Percentiles rank a stretch among this genome's conserved stretches.
phyloP scores from a whole-genome alignment of 1,140 invertebrate species.

The Scaptomyza graminum region DNA sequence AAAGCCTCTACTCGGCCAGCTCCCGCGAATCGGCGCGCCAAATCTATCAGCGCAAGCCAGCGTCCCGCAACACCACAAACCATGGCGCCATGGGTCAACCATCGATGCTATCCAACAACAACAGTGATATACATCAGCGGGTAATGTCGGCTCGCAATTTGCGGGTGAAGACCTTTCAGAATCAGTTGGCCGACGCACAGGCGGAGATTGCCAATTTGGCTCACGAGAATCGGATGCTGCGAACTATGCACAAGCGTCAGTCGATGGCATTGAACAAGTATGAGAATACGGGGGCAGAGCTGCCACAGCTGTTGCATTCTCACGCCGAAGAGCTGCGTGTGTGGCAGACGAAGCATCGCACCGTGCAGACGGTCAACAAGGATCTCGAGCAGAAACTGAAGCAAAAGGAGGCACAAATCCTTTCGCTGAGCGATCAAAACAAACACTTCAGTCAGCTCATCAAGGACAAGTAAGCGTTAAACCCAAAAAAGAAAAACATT shows the following conservation, averaged over 20 bases:
- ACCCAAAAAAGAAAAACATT: not conserved
- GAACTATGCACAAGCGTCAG: conserved; percentile 90
- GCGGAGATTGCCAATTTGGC: conserved; percentile 90
- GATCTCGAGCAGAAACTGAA: conserved; percentile 87
- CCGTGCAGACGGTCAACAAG: conserved; percentile 87
- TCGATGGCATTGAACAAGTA: conserved; percentile 89
- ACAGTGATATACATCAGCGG: conserved; percentile 86
- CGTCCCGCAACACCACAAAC: conserved; percentile 25
- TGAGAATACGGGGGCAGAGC: conserved; percentile 89
- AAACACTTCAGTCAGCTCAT: conserved; percentile 88
- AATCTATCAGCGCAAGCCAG: conserved; percentile 67
- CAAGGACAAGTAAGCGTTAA: conserved; percentile 86
- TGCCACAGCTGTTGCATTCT: conserved; percentile 88
- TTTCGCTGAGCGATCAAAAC: conserved; percentile 87
- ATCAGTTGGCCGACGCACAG: conserved; percentile 91
- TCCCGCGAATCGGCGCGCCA: conserved; percentile 74
- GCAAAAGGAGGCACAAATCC: conserved; percentile 87
- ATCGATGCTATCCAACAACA: conserved; percentile 53
- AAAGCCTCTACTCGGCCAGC: conserved; percentile 79
- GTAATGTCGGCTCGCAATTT: conserved; percentile 90
- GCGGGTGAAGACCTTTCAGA: conserved; percentile 90
- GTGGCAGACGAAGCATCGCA: conserved; percentile 88
- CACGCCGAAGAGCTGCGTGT: conserved; percentile 91
- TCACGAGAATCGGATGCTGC: conserved; percentile 89
- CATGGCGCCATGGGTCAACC: conserved; percentile 48